Percentiles rank a stretch among this genome's conserved stretches.
Conservation (phyloP, 2,797 vertebrate genomes). For the Ficedula albicollis region DNA sequence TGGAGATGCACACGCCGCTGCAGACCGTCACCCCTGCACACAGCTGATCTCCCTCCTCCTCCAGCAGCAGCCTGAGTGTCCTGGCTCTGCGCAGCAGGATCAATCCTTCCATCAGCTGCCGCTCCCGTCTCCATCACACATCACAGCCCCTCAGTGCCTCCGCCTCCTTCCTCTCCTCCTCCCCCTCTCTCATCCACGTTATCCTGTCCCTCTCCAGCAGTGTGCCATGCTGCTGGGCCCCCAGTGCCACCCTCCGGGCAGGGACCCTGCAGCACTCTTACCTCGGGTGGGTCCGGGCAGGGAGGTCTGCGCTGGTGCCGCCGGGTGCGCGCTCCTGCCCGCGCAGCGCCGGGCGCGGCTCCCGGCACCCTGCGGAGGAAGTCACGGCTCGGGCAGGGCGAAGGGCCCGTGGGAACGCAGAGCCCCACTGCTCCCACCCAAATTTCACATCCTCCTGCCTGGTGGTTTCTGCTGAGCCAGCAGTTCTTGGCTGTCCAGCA, state of each 20-base stretch:
- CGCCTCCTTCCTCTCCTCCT: neutral
- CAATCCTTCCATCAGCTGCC: neutral
- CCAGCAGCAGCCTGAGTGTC: neutral
- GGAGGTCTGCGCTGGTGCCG: neutral
- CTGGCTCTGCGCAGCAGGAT: neutral
- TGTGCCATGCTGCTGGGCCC: neutral
- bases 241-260: neutral
- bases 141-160: neutral
- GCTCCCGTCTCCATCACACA: accelerated
- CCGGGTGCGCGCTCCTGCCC: neutral
- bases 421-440: neutral
- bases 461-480: neutral
- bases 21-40: neutral
- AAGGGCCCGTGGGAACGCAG: neutral
- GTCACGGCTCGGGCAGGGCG: neutral
- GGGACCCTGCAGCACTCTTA: neutral
- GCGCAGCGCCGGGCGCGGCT: accelerated
- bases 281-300: neutral
- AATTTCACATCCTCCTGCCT: conserved; percentile 44
- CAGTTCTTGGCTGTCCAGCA: accelerated
- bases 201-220: neutral
- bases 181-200: neutral
- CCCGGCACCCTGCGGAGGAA: neutral
- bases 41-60: neutral
- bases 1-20: neutral